phyloP scores from a whole-genome alignment of 2,113 vertebrate genomes.

The Crocuta crocuta region DNA sequence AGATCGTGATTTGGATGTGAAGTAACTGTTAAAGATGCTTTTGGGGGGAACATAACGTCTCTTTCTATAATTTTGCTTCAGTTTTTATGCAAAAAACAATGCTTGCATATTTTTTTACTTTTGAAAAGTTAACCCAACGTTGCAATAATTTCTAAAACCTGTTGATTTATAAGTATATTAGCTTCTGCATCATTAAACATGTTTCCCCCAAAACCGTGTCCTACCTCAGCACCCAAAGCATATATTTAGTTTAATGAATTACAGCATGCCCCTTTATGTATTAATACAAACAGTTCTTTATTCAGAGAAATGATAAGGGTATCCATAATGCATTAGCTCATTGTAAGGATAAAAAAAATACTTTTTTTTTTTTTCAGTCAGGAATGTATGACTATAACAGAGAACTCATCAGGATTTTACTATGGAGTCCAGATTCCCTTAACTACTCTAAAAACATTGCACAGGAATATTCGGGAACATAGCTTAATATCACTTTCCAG shows the following conservation, averaged over 20 bases:
- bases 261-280: not conserved
- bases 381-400: not conserved
- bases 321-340: not conserved
- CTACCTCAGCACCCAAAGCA: not conserved
- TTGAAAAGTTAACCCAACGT: not conserved
- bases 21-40: not conserved
- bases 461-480: not conserved
- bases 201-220: not conserved
- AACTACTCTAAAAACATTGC: conserved; percentile 21
- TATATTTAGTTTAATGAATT: not conserved
- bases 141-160: not conserved
- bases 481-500: not conserved
- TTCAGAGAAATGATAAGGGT: not conserved
- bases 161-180: not conserved
- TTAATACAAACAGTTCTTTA: not conserved
- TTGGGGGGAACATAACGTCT: fast-evolving
- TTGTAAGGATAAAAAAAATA: not conserved
- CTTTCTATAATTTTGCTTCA: not conserved
- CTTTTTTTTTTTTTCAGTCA: not conserved
- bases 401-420: conserved; percentile 36
- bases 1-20: not conserved
- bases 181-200: not conserved
- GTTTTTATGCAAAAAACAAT: not conserved
- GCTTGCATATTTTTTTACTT: not conserved
- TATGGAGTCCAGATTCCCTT: not conserved